These are phyloP conservation scores for Nymphalis c-album DNA, from an alignment of 2,888 invertebrate genomes.

Conservation along the genomic window DNA sequence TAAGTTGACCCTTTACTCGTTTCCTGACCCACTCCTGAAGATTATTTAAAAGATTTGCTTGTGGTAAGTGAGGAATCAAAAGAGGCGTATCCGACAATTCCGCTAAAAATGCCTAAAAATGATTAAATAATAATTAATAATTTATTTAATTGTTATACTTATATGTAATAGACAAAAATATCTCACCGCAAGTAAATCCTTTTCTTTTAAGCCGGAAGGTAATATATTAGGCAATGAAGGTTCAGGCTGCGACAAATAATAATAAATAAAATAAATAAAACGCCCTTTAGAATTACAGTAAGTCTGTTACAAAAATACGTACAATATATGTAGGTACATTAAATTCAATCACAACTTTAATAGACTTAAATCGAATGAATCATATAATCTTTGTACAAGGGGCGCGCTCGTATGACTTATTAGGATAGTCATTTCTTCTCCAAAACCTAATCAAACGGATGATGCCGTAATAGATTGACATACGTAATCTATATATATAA, in stretches of 20 bases:
- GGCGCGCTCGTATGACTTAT: too few relatives aligned
- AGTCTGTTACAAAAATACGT: too few relatives aligned
- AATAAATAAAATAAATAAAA: neutral
- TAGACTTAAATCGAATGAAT: neutral
- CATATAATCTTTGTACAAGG: too few relatives aligned
- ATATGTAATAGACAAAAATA: neutral
- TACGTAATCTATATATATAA: too few relatives aligned
- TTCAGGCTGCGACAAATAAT: conserved; percentile 48
- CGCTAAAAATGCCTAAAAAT: conserved; percentile 62
- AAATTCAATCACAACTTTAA: too few relatives aligned
- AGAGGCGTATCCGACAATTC: conserved; percentile 64
- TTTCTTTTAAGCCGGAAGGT: conserved; percentile 56
- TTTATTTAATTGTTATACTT: neutral
- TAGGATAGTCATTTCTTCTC: too few relatives aligned
- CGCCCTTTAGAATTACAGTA: too few relatives aligned
- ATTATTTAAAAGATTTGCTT: conserved; percentile 62
- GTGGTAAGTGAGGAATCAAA: conserved; percentile 69
- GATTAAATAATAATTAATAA: neutral
- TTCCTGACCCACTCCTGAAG: conserved; percentile 67
- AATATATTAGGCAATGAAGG: conserved; percentile 55
- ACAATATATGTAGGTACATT: too few relatives aligned
- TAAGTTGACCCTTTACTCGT: conserved; percentile 59
- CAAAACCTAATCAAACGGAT: too few relatives aligned
- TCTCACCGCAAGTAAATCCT: conserved; percentile 61
- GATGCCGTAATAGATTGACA: too few relatives aligned